Percentiles rank a stretch among this genome's conserved stretches.
Conservation (phyloP, 2,797 vertebrate genomes). For the Nyctibius grandis region DNA sequence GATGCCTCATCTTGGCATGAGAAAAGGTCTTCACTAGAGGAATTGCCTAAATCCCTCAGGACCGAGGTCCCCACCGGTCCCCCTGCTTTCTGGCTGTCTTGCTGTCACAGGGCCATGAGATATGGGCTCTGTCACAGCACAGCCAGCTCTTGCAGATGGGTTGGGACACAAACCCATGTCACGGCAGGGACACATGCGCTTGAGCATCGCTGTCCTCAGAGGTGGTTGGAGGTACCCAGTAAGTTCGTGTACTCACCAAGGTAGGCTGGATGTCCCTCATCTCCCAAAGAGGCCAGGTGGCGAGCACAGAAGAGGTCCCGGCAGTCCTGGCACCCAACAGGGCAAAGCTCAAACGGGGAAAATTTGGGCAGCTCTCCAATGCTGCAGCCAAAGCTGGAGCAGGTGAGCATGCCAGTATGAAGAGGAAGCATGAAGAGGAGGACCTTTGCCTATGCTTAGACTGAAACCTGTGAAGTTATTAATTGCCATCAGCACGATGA, state of each 20-base stretch:
- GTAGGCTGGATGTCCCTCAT: background rate
- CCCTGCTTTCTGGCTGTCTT: background rate
- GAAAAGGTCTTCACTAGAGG: background rate
- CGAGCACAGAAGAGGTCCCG: background rate
- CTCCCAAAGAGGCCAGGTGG: background rate
- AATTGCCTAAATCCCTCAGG: background rate
- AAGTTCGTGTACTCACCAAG: background rate
- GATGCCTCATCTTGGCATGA: background rate
- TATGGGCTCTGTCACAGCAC: background rate
- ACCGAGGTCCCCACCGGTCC: background rate
- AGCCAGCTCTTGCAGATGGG: background rate
- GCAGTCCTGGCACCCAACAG: background rate
- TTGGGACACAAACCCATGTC: background rate
- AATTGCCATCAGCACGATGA: background rate
- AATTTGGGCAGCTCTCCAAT: background rate
- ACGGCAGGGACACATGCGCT: fast-evolving
- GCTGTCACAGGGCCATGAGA: background rate
- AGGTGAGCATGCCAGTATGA: background rate
- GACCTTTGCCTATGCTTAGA: background rate
- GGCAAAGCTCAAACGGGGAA: background rate
- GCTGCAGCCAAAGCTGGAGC: background rate
- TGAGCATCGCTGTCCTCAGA: background rate
- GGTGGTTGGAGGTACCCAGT: fast-evolving
- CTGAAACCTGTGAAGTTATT: background rate
- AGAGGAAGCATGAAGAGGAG: background rate